A percentile compares a stretch with the other conserved stretches of the same genome.
Evolutionary conservation across 2,888 invertebrate species (phyloP).

Genomic region (Panopea generosa): DNA sequence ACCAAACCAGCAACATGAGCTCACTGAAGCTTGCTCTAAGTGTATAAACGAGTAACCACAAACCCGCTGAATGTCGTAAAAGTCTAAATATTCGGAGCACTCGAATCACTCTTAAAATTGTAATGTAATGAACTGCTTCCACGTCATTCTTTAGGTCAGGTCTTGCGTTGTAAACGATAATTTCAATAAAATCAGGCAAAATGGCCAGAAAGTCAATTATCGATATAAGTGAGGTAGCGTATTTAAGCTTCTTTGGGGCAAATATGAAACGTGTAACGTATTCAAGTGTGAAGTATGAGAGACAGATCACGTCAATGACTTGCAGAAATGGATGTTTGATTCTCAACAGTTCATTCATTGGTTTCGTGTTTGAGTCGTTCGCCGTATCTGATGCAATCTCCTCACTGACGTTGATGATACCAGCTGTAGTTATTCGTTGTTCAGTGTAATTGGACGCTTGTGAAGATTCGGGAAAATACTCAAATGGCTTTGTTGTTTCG

Average conservation of each 20-base stretch:
- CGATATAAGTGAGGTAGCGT: constrained; percentile 52
- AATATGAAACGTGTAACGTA: constrained; percentile 54
- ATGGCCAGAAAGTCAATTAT: constrained; percentile 69
- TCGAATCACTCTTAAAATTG: constrained; percentile 73
- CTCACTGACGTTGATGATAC: too few species aligned
- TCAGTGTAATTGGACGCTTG: not conserved
- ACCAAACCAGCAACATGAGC: constrained; percentile 77
- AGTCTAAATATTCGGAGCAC: constrained; percentile 79
- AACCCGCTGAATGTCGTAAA: constrained; percentile 77
- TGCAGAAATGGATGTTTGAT: constrained; percentile 58
- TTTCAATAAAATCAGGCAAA: constrained; percentile 75
- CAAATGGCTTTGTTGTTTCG: constrained; percentile 62
- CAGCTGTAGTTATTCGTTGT: not conserved
- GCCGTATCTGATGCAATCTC: too few species aligned
- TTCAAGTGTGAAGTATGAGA: constrained; percentile 62
- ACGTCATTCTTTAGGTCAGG: constrained; percentile 49
- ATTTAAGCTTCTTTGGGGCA: constrained; percentile 49
- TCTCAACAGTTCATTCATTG: not conserved
- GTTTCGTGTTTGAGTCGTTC: not conserved
- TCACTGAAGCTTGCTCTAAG: constrained; percentile 80
- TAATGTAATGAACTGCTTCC: constrained; percentile 67
- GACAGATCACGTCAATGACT: constrained; percentile 58
- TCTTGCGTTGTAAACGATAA: constrained; percentile 62
- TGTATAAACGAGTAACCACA: constrained; percentile 81
- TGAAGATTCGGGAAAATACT: constrained; percentile 29